These are phyloP conservation scores for Desmophyllum pertusum DNA, from an alignment of 92 coral and sea anemone species.

Conservation along the genomic window DNA sequence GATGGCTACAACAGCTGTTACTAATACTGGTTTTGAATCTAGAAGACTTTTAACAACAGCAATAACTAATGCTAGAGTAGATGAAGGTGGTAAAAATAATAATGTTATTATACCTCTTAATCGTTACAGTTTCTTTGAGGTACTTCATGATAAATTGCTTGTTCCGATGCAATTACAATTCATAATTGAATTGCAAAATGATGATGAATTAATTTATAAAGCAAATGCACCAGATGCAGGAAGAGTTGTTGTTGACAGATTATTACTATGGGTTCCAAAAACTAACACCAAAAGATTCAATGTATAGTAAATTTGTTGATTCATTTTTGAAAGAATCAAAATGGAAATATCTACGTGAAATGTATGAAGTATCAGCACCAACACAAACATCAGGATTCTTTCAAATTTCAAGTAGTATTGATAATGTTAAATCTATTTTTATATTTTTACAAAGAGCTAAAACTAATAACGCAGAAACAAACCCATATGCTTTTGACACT, in stretches of 20 bases:
- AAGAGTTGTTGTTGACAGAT: slow-evolving; percentile 1
- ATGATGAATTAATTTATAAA: slow-evolving; percentile 23
- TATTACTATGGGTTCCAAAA: slow-evolving; percentile 27
- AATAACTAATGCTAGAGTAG: no score
- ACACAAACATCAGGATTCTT: background rate
- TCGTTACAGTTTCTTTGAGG: slow-evolving; percentile 42
- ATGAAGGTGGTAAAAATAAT: no score
- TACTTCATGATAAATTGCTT: slow-evolving; percentile 7
- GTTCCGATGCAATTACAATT: slow-evolving; percentile 28
- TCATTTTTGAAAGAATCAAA: background rate
- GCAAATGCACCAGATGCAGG: slow-evolving; percentile 9
- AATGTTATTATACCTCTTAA: slow-evolving; percentile 31
- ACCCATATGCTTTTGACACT: no score
- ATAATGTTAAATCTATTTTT: no score
- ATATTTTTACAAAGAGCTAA: no score
- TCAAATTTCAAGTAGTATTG: background rate
- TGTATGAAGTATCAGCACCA: background rate
- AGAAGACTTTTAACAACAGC: background rate
- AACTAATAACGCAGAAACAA: no score
- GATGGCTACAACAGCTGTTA: background rate
- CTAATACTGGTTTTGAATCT: slow-evolving; percentile 6
- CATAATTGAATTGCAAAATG: background rate
- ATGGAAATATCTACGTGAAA: slow-evolving; percentile 32
- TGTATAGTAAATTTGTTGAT: background rate
- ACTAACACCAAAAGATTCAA: no score